Evolutionary conservation across 2,888 invertebrate genomes (phyloP), one percentile per base, ranked within the genome.

Genomic region (Sicus ferrugineus): DNA sequence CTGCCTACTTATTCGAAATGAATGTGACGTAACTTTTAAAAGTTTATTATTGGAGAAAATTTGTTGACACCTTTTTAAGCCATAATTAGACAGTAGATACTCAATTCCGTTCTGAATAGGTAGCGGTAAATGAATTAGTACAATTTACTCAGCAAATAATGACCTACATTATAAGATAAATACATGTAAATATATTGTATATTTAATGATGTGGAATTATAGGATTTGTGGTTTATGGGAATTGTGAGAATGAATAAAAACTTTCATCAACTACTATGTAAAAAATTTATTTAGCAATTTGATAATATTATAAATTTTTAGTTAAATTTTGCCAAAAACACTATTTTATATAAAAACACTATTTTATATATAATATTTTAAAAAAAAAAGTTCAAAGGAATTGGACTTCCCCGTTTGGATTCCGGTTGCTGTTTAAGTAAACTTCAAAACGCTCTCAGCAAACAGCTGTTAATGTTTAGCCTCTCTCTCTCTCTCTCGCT

Each of bases 381-480:
- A 9, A 34, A 48, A 31, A 52, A 11, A 34, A 16, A 38, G 26
- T 54, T 58, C 21, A 31, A 56, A 56, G 56, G 66, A 54, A 56
- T 56, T 11, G 50, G n/a, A n/a, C n/a, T 50, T 1, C 14, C 34
- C 14, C 7, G 50, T 6, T 1, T 7, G 21, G 21, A 52, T 21
- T 11, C 3, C 11, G 11, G 19, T 23, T 3, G 9, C 52, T 11
- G 19, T 11, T 19, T 19, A 16, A 11, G 52, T 52, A n/a, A 23
- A 19, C 21, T 19, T n/a, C 3, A 21, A 19, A 5, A 23, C 52
- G 52, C 52, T 52, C 6, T 52, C 4, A 3, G 23, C 6, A 52
- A 52, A 52, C 52, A 52, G 6, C 52, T 52, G 11, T 52, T 52
- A 11, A 7, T 48, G 7, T 19, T 2, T 5, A 7, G 3, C 21